A percentile compares a stretch with the other conserved stretches of the same genome.
phyloP scores from a whole-genome alignment of 2,113 vertebrate genomes.

The Himantopus leucocephalus region DNA sequence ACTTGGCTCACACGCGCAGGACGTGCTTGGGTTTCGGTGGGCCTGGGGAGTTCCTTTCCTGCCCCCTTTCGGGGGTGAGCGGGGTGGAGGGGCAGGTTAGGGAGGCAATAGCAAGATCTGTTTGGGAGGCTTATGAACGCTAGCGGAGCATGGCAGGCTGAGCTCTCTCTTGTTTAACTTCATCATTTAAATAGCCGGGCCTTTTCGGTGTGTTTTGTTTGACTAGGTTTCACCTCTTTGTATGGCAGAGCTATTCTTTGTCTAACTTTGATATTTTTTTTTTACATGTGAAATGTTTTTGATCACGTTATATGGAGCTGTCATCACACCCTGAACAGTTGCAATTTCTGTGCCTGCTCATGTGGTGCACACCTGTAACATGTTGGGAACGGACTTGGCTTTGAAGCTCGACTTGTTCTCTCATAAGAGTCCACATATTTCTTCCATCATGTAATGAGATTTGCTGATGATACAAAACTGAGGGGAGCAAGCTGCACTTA shows the following conservation, averaged over 20 bases:
- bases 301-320: not conserved
- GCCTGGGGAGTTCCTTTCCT: not conserved
- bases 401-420: not conserved
- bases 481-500: not conserved
- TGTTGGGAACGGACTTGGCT: not conserved
- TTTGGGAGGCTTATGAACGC: not conserved
- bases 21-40: rapidly evolving
- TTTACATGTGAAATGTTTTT: not conserved
- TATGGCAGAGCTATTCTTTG: not conserved
- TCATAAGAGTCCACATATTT: not conserved
- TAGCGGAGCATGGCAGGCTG: not conserved
- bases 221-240: not conserved
- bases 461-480: not conserved
- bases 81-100: not conserved
- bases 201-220: not conserved
- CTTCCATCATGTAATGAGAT: constrained; percentile 8
- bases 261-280: not conserved
- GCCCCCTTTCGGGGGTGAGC: not conserved
- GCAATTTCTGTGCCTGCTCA: not conserved
- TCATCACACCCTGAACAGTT: not conserved
- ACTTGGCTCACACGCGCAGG: rapidly evolving
- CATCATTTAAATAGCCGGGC: not conserved
- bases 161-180: not conserved
- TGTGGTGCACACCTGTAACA: not conserved
- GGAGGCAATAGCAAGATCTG: rapidly evolving